A percentile compares a stretch with the other conserved stretches of the same genome.
Evolutionary conservation across 2,888 invertebrate genomes (phyloP).

Genomic region (Eupithecia inturbata): DNA sequence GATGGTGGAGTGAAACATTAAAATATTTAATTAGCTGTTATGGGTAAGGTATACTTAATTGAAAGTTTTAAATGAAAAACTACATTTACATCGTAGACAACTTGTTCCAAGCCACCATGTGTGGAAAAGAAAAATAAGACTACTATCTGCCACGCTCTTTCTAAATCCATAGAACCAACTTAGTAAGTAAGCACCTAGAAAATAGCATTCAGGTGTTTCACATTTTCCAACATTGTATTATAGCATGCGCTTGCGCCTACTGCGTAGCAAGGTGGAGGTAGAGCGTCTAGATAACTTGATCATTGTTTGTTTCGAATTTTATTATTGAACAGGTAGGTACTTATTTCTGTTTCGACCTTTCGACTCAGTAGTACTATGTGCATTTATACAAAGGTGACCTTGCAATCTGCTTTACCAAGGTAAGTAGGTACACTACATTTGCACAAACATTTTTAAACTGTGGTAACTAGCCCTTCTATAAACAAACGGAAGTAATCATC

Average conservation of each 20-base stretch:
- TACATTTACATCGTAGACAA: neutral
- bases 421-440: neutral
- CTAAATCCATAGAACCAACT: neutral
- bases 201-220: neutral
- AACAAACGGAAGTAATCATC: conserved; percentile 13
- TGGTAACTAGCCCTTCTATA: neutral
- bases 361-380: neutral
- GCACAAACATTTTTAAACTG: neutral
- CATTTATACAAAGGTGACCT: neutral
- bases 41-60: neutral
- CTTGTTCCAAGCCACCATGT: neutral
- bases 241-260: neutral
- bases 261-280: neutral
- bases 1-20: neutral
- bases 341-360: conserved; percentile 1
- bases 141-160: too few relatives aligned
- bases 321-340: neutral
- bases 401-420: neutral
- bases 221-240: neutral
- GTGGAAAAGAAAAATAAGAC: neutral
- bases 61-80: neutral
- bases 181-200: neutral
- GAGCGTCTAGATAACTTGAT: neutral
- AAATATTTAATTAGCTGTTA: neutral
- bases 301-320: neutral